Evolutionary conservation across 2,113 vertebrate species (phyloP).

Genomic region (Plectropomus leopardus): DNA sequence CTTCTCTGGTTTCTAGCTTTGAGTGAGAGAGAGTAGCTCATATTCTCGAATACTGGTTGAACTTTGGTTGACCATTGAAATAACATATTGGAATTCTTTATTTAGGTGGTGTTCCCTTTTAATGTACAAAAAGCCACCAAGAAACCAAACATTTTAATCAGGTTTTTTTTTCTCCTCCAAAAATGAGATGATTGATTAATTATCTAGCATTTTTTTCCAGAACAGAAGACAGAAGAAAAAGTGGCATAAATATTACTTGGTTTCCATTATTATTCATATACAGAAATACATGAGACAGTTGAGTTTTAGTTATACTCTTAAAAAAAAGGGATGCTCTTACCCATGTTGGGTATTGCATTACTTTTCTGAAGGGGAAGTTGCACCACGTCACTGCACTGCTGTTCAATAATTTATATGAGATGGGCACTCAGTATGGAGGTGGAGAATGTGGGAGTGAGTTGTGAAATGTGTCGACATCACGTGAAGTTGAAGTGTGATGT

Average conservation of each 20-base stretch:
- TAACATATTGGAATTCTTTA: too few species aligned
- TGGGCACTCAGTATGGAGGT: background rate
- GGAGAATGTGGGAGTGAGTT: slow-evolving; percentile 52
- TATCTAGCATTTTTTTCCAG: background rate
- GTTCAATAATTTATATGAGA: background rate
- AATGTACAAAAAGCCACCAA: too few species aligned
- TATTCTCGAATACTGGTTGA: too few species aligned
- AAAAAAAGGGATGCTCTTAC: background rate
- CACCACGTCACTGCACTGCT: background rate
- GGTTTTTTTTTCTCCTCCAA: background rate
- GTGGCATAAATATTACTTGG: background rate
- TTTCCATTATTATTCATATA: background rate
- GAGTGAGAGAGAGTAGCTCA: too few species aligned
- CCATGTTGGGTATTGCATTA: background rate
- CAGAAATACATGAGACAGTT: background rate
- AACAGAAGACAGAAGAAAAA: background rate
- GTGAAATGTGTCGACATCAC: slow-evolving; percentile 50
- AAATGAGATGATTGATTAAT: background rate
- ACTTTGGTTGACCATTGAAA: too few species aligned
- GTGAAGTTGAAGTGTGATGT: background rate
- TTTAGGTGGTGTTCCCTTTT: too few species aligned
- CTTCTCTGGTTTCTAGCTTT: too few species aligned
- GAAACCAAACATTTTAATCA: background rate
- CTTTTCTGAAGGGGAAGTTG: background rate
- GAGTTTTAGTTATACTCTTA: background rate